A percentile compares a stretch with the other conserved stretches of the same genome.
Conservation (phyloP, 1,140 invertebrate species). For the Steinernema khuongi region DNA sequence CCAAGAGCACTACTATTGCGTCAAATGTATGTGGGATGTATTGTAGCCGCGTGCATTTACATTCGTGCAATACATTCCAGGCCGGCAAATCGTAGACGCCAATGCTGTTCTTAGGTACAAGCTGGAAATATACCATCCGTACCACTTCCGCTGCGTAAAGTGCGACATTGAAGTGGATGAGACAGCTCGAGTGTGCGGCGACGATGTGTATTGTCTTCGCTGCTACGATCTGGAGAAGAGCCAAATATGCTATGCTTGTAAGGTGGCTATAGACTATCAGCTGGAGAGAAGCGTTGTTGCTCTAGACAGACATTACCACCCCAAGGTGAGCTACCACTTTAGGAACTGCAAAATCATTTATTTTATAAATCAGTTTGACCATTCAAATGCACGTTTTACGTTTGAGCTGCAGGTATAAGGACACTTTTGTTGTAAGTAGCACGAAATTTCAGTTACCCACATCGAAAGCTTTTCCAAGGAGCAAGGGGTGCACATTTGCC, state of each 20-base stretch:
- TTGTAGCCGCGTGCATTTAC: not conserved
- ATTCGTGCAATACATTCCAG: too few relatives aligned
- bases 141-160: not conserved
- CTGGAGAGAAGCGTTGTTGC: not conserved
- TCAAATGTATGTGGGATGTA: not conserved
- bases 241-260: not conserved
- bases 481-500: too few relatives aligned
- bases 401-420: too few relatives aligned
- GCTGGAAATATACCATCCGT: slow-evolving; percentile 1
- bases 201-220: slow-evolving; percentile 1
- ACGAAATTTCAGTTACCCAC: too few relatives aligned
- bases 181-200: not conserved
- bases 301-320: not conserved
- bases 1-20: not conserved
- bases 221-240: not conserved
- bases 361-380: too few relatives aligned
- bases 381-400: too few relatives aligned
- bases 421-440: too few relatives aligned
- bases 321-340: not conserved
- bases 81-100: not conserved
- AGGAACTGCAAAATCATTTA: too few relatives aligned
- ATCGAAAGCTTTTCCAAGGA: too few relatives aligned
- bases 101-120: not conserved
- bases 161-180: not conserved
- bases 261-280: not conserved